Evolutionary conservation across 2,797 vertebrate species (phyloP).

Genomic region (Pteronotus mesoamericanus): DNA sequence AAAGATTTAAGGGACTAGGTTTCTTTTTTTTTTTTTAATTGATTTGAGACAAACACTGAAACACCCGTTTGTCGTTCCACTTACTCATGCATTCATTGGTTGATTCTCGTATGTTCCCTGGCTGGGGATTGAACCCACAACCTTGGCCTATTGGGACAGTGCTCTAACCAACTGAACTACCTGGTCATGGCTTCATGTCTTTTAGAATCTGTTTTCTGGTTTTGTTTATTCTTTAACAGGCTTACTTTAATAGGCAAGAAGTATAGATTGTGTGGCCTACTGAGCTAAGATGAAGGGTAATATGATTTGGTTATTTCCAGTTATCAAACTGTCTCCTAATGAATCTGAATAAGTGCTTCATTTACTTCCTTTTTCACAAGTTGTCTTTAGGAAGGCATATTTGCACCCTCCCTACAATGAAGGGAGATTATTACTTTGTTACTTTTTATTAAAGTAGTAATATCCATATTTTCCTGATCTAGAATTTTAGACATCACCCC

Average conservation of each 20-base stretch:
- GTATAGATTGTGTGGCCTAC: slow-evolving; percentile 18
- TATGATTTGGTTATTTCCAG: slow-evolving; percentile 15
- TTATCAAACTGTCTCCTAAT: not conserved
- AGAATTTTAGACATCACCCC: not conserved
- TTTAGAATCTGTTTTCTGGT: slow-evolving; percentile 34
- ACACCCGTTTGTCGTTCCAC: not conserved
- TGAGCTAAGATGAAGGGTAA: not conserved
- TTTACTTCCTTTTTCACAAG: not conserved
- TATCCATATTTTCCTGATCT: not conserved
- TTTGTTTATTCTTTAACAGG: not conserved
- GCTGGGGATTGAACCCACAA: not conserved
- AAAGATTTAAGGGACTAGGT: not conserved
- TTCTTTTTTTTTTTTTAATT: not conserved
- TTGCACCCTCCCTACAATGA: not conserved
- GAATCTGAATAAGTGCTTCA: not conserved
- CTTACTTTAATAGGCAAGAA: slow-evolving; percentile 12
- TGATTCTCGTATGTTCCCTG: not conserved
- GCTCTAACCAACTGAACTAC: not conserved
- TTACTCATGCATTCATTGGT: not conserved
- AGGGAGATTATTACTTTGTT: not conserved
- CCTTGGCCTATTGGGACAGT: not conserved
- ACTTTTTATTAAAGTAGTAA: not conserved
- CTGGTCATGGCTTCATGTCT: not conserved
- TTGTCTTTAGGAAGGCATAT: not conserved
- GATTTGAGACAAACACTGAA: too few species aligned